Evolutionary conservation across 2,113 vertebrate species (phyloP).

Genomic region (Nycticryphes semicollaris): DNA sequence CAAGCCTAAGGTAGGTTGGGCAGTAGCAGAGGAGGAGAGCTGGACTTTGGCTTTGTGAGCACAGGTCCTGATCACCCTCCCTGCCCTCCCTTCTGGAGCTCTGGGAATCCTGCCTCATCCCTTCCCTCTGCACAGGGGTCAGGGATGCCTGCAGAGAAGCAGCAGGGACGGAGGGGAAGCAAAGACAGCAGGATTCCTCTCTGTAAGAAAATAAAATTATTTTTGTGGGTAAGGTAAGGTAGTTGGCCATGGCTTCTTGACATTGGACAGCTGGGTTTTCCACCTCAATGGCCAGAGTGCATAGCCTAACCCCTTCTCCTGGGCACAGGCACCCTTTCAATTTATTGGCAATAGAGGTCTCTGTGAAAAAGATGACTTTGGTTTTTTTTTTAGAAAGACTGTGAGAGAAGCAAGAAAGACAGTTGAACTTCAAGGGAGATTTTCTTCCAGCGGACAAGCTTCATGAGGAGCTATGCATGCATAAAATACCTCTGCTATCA

Average conservation of each 20-base stretch:
- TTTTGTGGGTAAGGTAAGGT: neutral
- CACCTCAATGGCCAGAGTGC: neutral
- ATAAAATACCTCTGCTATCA: constrained; percentile 11
- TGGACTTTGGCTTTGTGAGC: neutral
- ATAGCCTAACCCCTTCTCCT: neutral
- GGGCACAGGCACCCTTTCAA: neutral
- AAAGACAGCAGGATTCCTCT: neutral
- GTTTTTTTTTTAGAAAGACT: neutral
- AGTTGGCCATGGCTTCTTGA: neutral
- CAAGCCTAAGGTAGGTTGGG: neutral
- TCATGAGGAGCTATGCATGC: neutral
- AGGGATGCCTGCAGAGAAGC: neutral
- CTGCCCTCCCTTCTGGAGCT: neutral
- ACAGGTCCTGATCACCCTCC: neutral
- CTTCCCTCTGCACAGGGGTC: neutral
- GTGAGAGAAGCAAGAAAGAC: neutral
- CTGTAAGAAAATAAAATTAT: neutral
- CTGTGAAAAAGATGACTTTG: neutral
- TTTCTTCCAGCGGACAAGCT: neutral
- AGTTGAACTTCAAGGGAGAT: neutral
- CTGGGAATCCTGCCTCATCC: neutral
- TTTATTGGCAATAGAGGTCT: neutral
- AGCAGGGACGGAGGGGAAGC: neutral
- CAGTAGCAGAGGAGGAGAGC: neutral
- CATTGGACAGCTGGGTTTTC: neutral